Base-by-base conservation (phyloP, 1,140 invertebrate species). In the Trissolcus basalis region DNA sequence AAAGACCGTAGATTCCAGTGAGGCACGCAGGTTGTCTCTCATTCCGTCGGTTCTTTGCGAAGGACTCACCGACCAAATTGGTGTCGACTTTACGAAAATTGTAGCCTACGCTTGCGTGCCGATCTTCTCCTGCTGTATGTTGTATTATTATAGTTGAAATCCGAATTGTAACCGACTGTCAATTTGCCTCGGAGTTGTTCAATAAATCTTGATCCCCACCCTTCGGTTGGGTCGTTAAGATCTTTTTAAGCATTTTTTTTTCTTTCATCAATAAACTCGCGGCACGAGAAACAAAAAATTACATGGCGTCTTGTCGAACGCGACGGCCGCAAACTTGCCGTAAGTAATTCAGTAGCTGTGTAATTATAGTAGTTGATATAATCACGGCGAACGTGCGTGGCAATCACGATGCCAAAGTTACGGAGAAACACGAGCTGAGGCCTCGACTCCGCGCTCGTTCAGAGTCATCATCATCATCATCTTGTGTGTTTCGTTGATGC, bases 61-160 rank as follows among this genome's bases (percentile, higher is more conserved):
- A 36, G 80, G 78, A 43, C 13, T 85, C 0, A 82, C 79, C 6
- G 79, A 80, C 51, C 70, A 45, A 11, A 83, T 86, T 19, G 72
- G 78, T 9, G 64, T 81, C n/a, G 81, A 85, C 63, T 83, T 87
- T 10, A 83, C 82, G 4, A 77, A 77, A 59, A 33, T 85, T 8
- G 63, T 85, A 3, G 82, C 81, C n/a, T 86, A 85, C 47, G 80
- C 79, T 16, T 72, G 83, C 43, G 78, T 87, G 0, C 86, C 86
- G 0, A 81, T 85, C 51, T 75, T 85, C 15, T 86, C 86, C 7
- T 79, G 81, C 8, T 35, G 70, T 19, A 47, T 61, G 11, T 69
- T 79, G 33, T 78, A 73, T 14, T 69, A 60, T 69, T 78, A 70
- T 55, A 72, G 19, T 27, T 35, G 10, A 64, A 55, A 75, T 55